Conservation (phyloP, 2,888 invertebrate genomes). For the Rotaria macrura region DNA sequence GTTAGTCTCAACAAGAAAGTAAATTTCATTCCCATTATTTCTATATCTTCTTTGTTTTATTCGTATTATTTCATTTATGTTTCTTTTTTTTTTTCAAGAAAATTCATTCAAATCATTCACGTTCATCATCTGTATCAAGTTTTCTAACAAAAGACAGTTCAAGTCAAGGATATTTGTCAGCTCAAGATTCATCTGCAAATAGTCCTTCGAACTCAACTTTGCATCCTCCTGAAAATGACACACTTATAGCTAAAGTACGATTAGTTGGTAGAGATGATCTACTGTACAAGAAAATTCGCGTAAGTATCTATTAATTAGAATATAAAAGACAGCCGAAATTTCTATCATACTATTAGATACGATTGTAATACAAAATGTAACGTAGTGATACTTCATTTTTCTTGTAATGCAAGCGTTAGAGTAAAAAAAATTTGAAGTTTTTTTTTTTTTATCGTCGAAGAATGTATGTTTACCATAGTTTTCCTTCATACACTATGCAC, state of each 20-base stretch:
- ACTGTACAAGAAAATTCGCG: neutral
- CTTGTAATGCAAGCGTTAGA: no score
- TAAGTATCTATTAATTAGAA: neutral
- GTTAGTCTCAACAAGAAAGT: neutral
- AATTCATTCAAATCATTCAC: neutral
- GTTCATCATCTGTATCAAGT: neutral
- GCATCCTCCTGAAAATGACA: neutral
- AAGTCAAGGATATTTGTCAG: neutral
- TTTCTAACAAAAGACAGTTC: neutral
- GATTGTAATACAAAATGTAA: no score
- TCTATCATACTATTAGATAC: no score
- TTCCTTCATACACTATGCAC: no score
- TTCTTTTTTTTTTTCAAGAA: neutral
- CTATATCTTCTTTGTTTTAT: neutral
- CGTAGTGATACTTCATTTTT: no score
- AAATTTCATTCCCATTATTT: neutral
- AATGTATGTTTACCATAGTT: no score
- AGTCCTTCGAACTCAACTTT: neutral
- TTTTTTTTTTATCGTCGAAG: no score
- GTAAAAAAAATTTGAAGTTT: no score
- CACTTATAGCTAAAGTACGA: constrained; percentile 10
- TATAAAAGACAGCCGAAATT: no score
- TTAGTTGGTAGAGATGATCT: neutral
- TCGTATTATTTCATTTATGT: no score
- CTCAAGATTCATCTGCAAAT: neutral